Base-by-base conservation (phyloP, 2,797 vertebrate genomes). In the Lindbergichthys nudifrons region DNA sequence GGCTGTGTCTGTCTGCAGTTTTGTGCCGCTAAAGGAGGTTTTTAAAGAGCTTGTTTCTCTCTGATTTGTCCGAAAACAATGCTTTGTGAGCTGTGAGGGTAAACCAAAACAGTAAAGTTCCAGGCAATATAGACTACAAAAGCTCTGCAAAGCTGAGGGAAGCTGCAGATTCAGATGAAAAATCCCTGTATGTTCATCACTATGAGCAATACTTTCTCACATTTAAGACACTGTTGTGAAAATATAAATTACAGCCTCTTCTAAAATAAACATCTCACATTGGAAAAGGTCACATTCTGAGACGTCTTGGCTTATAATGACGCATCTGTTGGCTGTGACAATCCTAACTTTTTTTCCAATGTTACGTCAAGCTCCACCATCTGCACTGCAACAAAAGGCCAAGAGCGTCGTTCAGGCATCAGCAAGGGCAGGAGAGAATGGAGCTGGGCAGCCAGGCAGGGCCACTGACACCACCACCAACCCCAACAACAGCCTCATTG, bases 311-410 rank as follows among this genome's bases (percentile, higher is more conserved):
- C 30, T 41, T 59, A 68, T 73, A 59, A 70, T 71, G 76, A 32
- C 52, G 11, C 77, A 36, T 36, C 75, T 79, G 67, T 82, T 63
- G 43, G 4, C 60, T 48, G 42, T 54, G 61, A 79, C 78, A 71
- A 39, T 60, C 59, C 26, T 39, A 81, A 85, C 77, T 73, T 82
- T 71, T 26, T 81, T 65, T 77, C 53, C 71, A 71, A 1, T 11
- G 70, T 88, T 82, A 73, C 64, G 47, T 87, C 85, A 86, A 81
- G 65, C 79, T 70, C 41, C 62, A 53, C 77, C 88, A 90, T 90
- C 90, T 90, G 87, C 74, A 50, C 75, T 18, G 23, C 63, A 76
- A 90, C 88, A 91, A 91, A 91, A 91, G 82, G 70, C 84, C 74
- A 67, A 74, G 72, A 81, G 80, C 66, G 79, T 21, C 8, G 75